Base-by-base conservation (phyloP, 2,113 vertebrate genomes). In the Anser cygnoides region DNA sequence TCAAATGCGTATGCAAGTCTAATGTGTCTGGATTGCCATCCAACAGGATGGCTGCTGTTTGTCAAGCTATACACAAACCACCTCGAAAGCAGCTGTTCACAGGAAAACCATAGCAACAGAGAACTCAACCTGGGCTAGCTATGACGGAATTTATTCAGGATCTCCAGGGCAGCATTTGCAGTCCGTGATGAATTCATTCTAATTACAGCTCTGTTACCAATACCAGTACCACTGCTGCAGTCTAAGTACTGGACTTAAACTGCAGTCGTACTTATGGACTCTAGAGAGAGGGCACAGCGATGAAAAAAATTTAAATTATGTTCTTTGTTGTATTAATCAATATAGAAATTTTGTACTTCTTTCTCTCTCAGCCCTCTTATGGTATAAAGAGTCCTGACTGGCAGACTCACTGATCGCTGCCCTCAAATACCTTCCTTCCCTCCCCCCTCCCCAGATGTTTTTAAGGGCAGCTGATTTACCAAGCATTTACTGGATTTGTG, bases 211-310 rank as follows among this genome's bases (percentile, higher is more conserved):
- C 67, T 52, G 26, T 26, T 41, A 52, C 3, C 31, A 50, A 21
- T 11, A n/a, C 21, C 1, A 62, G 55, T 31, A 41, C 31, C 21
- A 21, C 63, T 25, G 50, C n/a, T 46, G 66, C 66, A 68, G 66
- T 23, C 43, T 14, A 10, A 67, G 29, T 16, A 44, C 29, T 25
- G 13, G 43, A 15, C 31, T 31, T 23, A 68, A 46, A 7, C 15
- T 4, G 0, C 1, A 0, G 23, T 17, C 62, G 17, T 3, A 9
- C 6, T 23, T 63, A 33, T 3, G 0, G 1, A n/a, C 76, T 74
- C 22, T 7, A 1, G 2, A 78, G 35, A 54, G 52, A 59, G 20
- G 39, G 62, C 46, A 88, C 12, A 72, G 5, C 46, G 5, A 49
- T 49, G 46, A 49, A 49, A 39, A 39, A 39, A 39, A 39, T 37